Conservation (phyloP, 1,140 invertebrate species). For the Polypedilum vanderplanki region DNA sequence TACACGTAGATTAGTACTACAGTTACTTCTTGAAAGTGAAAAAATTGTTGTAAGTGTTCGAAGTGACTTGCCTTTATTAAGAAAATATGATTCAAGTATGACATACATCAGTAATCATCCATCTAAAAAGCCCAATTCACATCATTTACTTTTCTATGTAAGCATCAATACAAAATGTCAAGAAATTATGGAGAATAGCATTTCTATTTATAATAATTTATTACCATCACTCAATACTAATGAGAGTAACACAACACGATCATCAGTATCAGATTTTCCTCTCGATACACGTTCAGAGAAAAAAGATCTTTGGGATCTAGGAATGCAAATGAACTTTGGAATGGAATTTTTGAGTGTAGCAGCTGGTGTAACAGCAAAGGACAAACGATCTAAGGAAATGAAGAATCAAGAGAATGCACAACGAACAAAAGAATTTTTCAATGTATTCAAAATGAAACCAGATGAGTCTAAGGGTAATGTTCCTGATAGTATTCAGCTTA, state of each 20-base stretch:
- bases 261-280: background rate
- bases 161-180: constrained; percentile 62
- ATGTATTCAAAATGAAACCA: constrained; percentile 21
- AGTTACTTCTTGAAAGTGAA: constrained; percentile 78
- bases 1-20: constrained; percentile 74
- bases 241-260: background rate
- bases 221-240: background rate
- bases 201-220: constrained; percentile 34
- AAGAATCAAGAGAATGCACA: constrained; percentile 49
- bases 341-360: constrained; percentile 57
- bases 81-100: constrained; percentile 37
- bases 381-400: constrained; percentile 71
- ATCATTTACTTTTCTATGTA: constrained; percentile 60
- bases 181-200: constrained; percentile 44
- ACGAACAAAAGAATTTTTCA: constrained; percentile 34
- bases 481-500: constrained; percentile 35
- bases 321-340: constrained; percentile 31
- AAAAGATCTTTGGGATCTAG: constrained; percentile 26
- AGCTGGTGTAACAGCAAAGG: constrained; percentile 73
- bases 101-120: constrained; percentile 41
- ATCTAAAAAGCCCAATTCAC: constrained; percentile 44
- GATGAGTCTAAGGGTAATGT: background rate
- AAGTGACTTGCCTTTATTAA: constrained; percentile 45
- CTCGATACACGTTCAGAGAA: background rate
- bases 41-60: constrained; percentile 67